Base-by-base conservation (phyloP, 1,140 invertebrate genomes). In the Pseudomyrmex dendroicus region DNA sequence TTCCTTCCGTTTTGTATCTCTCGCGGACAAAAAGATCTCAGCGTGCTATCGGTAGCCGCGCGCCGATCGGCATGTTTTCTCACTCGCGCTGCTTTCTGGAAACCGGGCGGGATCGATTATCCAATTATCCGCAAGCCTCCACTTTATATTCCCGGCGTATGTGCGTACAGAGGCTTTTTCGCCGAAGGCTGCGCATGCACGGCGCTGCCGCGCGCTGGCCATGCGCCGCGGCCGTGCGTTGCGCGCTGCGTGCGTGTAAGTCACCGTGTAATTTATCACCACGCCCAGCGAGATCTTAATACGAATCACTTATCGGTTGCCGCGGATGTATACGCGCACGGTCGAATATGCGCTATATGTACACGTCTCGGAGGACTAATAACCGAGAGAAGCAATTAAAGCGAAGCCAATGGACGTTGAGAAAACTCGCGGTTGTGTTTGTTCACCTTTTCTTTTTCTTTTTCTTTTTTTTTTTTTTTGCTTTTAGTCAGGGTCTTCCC, bases 241-340 rank as follows among this genome's bases (percentile, higher is more conserved):
- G 50, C 54, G 56, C 89, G 73, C 54, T 76, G 54, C 66, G 59
- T 57, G 56, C 83, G 72, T 82, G 67, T 86, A 77, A 87, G 87
- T 86, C 87, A 84, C 82, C 84, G 87, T 86, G 86, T 86, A 90
- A 91, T 91, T 91, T 90, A 91, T 91, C 82, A 88, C 88, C 90
- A 89, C 86, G 89, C 86, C 88, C 83, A 84, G 83, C 88, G 89
- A 91, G 89, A 90, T 91, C 89, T 91, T 91, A 90, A 91, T 91
- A 89, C 88, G 86, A 90, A 90, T 90, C 90, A 89, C 88, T 89
- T 90, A 90, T 90, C 85, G 86, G 74, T 84, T 83, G 57, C 73
- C 72, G 73, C 22, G 52, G 56, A 84, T 88, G 83, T 59, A 44
- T 56, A 77, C 66, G 50, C 59, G 17, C 64, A 77, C 44, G 48